Evolutionary conservation across 2,888 invertebrate species (phyloP).

Genomic region (Callinectes sapidus): DNA sequence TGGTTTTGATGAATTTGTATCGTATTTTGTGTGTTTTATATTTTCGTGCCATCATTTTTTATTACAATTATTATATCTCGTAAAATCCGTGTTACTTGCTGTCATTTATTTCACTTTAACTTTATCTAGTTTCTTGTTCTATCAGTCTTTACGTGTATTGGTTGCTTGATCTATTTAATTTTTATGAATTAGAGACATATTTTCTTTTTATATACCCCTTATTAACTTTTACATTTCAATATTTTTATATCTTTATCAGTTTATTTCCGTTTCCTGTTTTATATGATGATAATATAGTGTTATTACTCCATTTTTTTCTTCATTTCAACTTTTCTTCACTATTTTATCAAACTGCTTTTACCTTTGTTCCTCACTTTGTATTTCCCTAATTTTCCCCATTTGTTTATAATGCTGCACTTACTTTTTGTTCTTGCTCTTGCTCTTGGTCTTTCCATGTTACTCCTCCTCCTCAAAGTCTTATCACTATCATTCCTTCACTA

Average conservation of each 20-base stretch:
- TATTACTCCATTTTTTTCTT: no score
- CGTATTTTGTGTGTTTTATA: background rate
- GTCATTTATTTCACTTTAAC: background rate
- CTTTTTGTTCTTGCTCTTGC: background rate
- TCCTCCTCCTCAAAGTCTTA: background rate
- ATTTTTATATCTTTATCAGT: no score
- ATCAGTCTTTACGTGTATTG: no score
- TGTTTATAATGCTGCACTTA: background rate
- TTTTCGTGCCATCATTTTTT: background rate
- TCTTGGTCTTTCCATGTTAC: background rate
- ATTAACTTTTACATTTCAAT: no score
- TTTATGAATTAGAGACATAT: no score
- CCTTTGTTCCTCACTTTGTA: background rate
- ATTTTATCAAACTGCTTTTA: background rate
- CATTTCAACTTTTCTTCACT: background rate
- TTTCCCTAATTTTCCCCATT: background rate
- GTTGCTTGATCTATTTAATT: no score
- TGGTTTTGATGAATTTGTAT: background rate
- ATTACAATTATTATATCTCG: background rate
- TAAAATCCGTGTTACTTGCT: background rate
- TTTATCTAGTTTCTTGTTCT: no score
- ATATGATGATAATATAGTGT: no score
- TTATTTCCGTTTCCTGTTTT: no score
- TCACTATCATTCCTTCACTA: background rate
- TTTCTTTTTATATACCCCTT: no score